Evolutionary conservation across 2,113 vertebrate genomes (phyloP), one percentile per base, ranked within the genome.

Genomic region (Tragelaphus scriptus): DNA sequence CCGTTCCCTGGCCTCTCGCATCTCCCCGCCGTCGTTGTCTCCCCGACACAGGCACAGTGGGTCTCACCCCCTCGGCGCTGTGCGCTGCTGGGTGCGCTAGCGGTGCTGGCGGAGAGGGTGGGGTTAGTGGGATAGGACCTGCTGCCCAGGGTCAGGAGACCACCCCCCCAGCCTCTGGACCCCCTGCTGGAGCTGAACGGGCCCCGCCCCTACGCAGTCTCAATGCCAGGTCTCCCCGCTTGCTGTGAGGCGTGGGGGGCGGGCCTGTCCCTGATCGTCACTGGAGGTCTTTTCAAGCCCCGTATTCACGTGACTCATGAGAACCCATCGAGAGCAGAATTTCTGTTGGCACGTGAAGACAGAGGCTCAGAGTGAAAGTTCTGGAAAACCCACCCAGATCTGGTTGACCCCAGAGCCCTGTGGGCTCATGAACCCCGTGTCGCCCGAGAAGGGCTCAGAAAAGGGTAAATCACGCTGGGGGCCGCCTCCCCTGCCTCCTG

Each of bases 261-360:
- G 28, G 9, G 7, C 6, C 59, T 0, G 44, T 17, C 14, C 1
- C 65, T 7, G 0, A 28, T 79, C 65, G 0, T 30, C 5, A 0
- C 1, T 10, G 10, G 32, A 32, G n/a, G 21, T 15, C 44, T 26
- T 61, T 47, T 3, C 53, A 56, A 19, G 30, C n/a, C 8, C 49
- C 3, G 28, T 53, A 23, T 36, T n/a, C 59, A 36, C 0, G 1
- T 53, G 40, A 40, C 25, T 53, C 36, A 2, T 3, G 4, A 10
- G 32, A 32, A 21, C 51, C 17, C 55, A 3, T 30, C 0, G 0
- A 5, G n/a, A 63, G 32, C 4, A 1, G 5, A 7, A 12, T 56
- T n/a, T 65, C 16, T 13, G 0, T 19, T 77, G 16, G 53, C 13
- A 14, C 0, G 0, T 55, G n/a, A 51, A 47, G 28, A 30, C 6